Evolutionary conservation across 2,113 vertebrate genomes (phyloP).

Genomic region (Podiceps cristatus): DNA sequence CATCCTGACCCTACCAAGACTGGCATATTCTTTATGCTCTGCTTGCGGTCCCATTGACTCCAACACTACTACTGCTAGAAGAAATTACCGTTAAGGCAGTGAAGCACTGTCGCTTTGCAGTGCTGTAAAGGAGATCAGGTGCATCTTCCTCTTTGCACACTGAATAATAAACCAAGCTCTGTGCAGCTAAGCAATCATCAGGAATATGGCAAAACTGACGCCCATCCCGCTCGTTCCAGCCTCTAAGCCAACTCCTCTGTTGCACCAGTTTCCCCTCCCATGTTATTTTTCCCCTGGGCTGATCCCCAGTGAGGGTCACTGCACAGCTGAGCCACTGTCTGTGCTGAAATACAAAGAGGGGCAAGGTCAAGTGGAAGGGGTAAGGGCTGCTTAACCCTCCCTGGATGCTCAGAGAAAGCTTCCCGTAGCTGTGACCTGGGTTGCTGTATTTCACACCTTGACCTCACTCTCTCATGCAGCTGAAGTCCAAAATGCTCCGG

Average conservation of each 20-base stretch:
- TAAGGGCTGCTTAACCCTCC: not conserved
- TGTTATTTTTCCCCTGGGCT: not conserved
- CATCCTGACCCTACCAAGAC: not conserved
- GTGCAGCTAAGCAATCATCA: not conserved
- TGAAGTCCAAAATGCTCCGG: not conserved
- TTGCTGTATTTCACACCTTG: not conserved
- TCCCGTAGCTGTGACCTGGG: not conserved
- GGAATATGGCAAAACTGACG: not conserved
- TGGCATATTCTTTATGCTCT: not conserved
- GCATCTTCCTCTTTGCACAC: not conserved
- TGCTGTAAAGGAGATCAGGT: not conserved
- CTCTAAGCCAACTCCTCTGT: not conserved
- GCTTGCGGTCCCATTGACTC: conserved; percentile 15
- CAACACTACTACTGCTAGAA: not conserved
- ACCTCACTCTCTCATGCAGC: not conserved
- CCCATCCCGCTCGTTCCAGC: not conserved
- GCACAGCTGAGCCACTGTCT: not conserved
- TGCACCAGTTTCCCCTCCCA: not conserved
- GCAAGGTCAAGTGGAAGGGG: not conserved
- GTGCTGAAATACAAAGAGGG: not conserved
- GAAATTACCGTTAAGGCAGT: not conserved
- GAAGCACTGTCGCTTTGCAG: not conserved
- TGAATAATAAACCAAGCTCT: not conserved
- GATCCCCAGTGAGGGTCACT: not conserved
- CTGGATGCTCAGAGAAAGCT: not conserved